These are phyloP conservation scores for Caenorhabditis uteleia DNA, from an alignment of 2,888 invertebrate species.

Conservation along the genomic window DNA sequence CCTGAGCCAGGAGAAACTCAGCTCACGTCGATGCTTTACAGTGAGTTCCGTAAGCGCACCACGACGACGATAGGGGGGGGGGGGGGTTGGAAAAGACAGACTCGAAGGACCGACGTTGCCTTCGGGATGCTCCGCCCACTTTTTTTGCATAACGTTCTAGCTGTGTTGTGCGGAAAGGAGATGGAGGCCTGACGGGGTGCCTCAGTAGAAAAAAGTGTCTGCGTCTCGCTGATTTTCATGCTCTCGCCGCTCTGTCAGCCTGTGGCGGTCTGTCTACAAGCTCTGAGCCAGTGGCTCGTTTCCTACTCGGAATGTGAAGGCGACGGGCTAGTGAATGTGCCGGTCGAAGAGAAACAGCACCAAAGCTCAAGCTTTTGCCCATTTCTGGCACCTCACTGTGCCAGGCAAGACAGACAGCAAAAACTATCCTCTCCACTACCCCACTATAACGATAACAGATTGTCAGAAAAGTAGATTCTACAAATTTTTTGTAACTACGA, in stretches of 20 bases:
- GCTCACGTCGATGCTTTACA: too few species aligned
- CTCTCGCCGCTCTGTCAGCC: constrained; percentile 12
- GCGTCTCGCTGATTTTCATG: constrained; percentile 35
- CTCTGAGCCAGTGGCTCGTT: constrained; percentile 22
- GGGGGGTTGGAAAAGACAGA: background rate
- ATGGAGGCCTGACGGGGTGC: background rate
- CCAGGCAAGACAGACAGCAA: constrained; percentile 25
- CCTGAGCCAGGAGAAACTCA: too few species aligned
- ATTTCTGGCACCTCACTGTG: constrained; percentile 12
- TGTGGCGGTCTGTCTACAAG: constrained; percentile 27
- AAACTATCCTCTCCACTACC: too few species aligned
- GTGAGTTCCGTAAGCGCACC: too few species aligned
- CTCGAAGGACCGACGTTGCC: background rate
- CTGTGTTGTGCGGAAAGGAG: background rate
- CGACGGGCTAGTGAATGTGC: constrained; percentile 27
- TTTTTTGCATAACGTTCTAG: constrained; percentile 1
- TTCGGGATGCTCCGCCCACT: constrained; percentile 1
- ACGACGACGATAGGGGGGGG: background rate
- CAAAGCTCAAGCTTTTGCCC: constrained; percentile 26
- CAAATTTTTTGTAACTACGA: too few species aligned
- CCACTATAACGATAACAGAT: too few species aligned
- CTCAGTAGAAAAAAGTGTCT: too few species aligned
- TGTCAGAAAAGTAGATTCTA: too few species aligned
- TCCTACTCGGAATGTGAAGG: constrained; percentile 30
- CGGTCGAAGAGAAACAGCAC: constrained; percentile 27